Evolutionary conservation across 2,797 vertebrate genomes (phyloP).

Genomic region (Eleutherodactylus coqui): DNA sequence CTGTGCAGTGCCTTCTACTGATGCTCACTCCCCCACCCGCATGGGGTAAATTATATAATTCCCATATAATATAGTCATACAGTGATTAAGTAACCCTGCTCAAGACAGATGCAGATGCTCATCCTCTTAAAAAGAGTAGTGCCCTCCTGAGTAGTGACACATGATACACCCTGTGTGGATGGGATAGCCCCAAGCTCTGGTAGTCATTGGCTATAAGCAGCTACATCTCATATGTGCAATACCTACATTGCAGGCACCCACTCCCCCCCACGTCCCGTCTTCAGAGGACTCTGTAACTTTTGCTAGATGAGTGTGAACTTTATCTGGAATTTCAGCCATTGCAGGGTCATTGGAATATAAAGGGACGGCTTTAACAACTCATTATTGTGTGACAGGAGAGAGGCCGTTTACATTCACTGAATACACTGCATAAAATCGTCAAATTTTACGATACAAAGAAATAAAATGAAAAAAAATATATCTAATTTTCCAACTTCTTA

Average conservation of each 20-base stretch:
- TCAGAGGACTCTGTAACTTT: not conserved
- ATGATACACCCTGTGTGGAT: too few relatives aligned
- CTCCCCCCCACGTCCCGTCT: not conserved
- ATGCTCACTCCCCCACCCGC: too few relatives aligned
- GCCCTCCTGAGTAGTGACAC: not conserved
- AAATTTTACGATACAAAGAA: not conserved
- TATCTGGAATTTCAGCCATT: not conserved
- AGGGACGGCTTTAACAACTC: not conserved
- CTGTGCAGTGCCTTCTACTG: too few relatives aligned
- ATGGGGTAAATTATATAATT: too few relatives aligned
- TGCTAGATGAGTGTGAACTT: not conserved
- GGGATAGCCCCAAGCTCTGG: too few relatives aligned
- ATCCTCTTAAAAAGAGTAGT: not conserved
- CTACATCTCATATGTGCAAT: not conserved
- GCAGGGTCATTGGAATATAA: not conserved
- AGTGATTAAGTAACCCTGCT: too few relatives aligned
- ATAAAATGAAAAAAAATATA: constrained; percentile 5
- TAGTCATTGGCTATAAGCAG: not conserved
- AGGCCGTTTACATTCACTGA: not conserved
- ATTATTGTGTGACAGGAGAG: not conserved
- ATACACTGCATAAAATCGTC: not conserved
- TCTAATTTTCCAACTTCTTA: not conserved
- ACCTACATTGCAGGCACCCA: not conserved
- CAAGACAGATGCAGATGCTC: too few relatives aligned
- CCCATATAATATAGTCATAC: too few relatives aligned